A percentile compares a stretch with the other conserved stretches of the same genome.
phyloP scores from a whole-genome alignment of 2,888 invertebrate species.

The Drosophila prostipennis region DNA sequence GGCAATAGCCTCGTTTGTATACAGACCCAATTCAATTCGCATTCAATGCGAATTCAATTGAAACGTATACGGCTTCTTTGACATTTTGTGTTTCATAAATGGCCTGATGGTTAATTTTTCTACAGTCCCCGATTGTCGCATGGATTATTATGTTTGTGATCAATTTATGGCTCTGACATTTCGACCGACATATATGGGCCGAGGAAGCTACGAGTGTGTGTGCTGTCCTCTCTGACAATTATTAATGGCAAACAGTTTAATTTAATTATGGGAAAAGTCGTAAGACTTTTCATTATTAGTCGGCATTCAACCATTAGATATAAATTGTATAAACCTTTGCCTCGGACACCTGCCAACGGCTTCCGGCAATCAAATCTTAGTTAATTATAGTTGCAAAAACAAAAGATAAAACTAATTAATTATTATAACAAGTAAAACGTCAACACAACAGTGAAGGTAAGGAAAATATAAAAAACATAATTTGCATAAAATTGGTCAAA shows the following conservation, averaged over 20 bases:
- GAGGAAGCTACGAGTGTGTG: slow-evolving; percentile 34
- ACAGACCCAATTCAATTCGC: slow-evolving; percentile 67
- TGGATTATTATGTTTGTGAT: slow-evolving; percentile 71
- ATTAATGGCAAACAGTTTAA: slow-evolving; percentile 73
- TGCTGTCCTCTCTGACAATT: slow-evolving; percentile 62
- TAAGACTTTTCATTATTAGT: slow-evolving; percentile 32
- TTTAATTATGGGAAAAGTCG: slow-evolving; percentile 73
- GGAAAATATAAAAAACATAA: slow-evolving; percentile 17
- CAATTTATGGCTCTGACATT: slow-evolving; percentile 72
- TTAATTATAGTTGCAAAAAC: slow-evolving; percentile 57
- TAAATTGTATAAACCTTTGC: slow-evolving; percentile 29
- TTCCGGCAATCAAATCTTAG: slow-evolving; percentile 67
- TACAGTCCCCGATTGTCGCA: slow-evolving; percentile 64
- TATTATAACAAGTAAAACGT: slow-evolving; percentile 33
- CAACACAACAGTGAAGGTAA: slow-evolving; percentile 58
- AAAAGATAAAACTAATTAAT: slow-evolving; percentile 52
- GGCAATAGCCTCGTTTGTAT: slow-evolving; percentile 62
- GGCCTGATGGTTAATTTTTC: slow-evolving; percentile 75
- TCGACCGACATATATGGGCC: slow-evolving; percentile 69
- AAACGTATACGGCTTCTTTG: slow-evolving; percentile 70
- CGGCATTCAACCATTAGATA: slow-evolving; percentile 28
- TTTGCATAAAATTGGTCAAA: slow-evolving; percentile 59
- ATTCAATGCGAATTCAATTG: slow-evolving; percentile 78
- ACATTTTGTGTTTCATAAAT: slow-evolving; percentile 71
- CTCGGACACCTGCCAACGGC: slow-evolving; percentile 43